Percentiles rank a stretch among this genome's conserved stretches.
phyloP scores from a whole-genome alignment of 2,888 invertebrate species.

The Caenorhabditis sinica region DNA sequence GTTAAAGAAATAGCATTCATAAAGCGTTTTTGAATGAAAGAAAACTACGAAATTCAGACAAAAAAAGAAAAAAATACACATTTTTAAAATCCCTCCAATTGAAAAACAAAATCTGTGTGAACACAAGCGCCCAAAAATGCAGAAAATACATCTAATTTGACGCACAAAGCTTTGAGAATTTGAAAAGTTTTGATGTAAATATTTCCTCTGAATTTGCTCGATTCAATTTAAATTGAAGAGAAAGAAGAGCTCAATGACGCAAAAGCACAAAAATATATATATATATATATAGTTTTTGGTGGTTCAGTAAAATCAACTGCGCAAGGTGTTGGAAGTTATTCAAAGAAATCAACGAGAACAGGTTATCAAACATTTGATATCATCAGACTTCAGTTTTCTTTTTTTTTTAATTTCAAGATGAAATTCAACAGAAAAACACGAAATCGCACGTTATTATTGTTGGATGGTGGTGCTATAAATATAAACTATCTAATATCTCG shows the following conservation, averaged over 20 bases:
- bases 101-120: not conserved
- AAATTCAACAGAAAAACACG: slow-evolving; percentile 1
- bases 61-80: not conserved
- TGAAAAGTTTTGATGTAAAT: too few species aligned
- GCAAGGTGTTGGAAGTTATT: too few species aligned
- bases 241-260: not conserved
- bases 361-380: too few species aligned
- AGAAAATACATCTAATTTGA: not conserved
- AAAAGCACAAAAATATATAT: too few species aligned
- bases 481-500: not conserved
- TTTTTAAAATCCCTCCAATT: not conserved
- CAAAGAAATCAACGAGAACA: too few species aligned
- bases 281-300: too few species aligned
- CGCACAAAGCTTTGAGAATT: not conserved
- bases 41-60: not conserved
- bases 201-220: not conserved
- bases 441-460: not conserved
- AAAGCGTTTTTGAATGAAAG: not conserved
- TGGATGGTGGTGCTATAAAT: not conserved
- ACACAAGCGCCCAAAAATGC: not conserved
- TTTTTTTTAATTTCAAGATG: not conserved
- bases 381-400: too few species aligned
- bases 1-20: not conserved
- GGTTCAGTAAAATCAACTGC: too few species aligned
- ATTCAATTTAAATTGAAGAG: not conserved